These are phyloP conservation scores for Hippocampus comes DNA, from an alignment of 2,113 vertebrate species.

Conservation along the genomic window DNA sequence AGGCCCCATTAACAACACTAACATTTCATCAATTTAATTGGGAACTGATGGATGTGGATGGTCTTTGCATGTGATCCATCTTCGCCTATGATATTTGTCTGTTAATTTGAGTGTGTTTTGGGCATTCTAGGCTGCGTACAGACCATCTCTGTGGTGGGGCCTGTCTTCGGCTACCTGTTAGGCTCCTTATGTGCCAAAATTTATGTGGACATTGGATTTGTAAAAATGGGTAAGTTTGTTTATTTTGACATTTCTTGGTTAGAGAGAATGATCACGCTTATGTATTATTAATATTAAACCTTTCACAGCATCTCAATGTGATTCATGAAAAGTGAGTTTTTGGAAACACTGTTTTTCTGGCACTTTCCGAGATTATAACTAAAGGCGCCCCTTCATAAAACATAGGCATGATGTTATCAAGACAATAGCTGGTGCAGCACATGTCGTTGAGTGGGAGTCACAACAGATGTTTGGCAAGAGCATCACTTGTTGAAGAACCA, in stretches of 20 bases:
- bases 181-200: slow-evolving; percentile 74
- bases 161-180: slow-evolving; percentile 72
- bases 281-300: background rate
- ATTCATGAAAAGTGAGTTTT: background rate
- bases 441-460: slow-evolving; percentile 4
- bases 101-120: background rate
- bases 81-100: background rate
- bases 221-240: slow-evolving; percentile 68
- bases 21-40: background rate
- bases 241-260: background rate
- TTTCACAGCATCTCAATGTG: background rate
- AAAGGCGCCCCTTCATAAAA: slow-evolving; percentile 30
- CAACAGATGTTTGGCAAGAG: slow-evolving; percentile 44
- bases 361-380: background rate
- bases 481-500: slow-evolving; percentile 43
- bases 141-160: slow-evolving; percentile 72
- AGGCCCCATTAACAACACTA: background rate
- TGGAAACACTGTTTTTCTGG: background rate
- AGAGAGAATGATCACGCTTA: background rate
- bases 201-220: slow-evolving; percentile 77
- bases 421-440: background rate
- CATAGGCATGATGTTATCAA: slow-evolving; percentile 25
- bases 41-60: background rate
- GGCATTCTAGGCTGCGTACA: slow-evolving; percentile 68
- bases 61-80: too few relatives aligned